Percentiles rank a stretch among this genome's conserved stretches.
Evolutionary conservation across 1,140 invertebrate genomes (phyloP).

Genomic region (Lanistes nyassanus): DNA sequence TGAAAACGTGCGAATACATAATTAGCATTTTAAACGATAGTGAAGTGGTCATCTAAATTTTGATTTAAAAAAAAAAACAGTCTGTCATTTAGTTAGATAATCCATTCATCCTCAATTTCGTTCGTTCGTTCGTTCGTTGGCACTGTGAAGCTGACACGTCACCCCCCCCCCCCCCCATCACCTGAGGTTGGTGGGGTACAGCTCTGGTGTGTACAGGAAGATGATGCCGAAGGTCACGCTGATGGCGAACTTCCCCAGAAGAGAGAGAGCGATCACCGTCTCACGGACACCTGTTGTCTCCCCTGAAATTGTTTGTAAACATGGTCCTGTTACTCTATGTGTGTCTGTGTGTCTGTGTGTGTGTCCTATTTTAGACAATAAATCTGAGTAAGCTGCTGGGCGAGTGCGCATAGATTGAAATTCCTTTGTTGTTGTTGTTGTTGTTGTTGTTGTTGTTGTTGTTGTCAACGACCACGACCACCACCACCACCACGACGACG

Average conservation of each 20-base stretch:
- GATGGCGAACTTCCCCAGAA: slow-evolving; percentile 79
- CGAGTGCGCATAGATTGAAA: neutral
- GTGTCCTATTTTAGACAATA: neutral
- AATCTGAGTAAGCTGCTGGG: neutral
- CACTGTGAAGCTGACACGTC: neutral
- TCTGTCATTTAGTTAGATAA: too few species aligned
- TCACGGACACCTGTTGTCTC: neutral
- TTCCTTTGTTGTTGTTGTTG: neutral
- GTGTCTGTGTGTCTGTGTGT: slow-evolving; percentile 14
- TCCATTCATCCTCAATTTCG: too few species aligned
- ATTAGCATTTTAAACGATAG: too few species aligned
- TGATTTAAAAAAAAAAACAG: too few species aligned
- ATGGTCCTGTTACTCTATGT: too few species aligned
- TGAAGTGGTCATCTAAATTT: too few species aligned
- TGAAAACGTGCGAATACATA: too few species aligned
- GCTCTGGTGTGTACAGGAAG: slow-evolving; percentile 88
- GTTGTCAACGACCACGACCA: neutral
- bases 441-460: too few species aligned
- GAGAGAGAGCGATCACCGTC: slow-evolving; percentile 69
- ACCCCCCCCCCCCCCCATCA: too few species aligned
- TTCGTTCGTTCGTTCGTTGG: too few species aligned
- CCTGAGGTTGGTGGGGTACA: slow-evolving; percentile 71
- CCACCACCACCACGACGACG: neutral
- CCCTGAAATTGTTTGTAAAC: too few species aligned
- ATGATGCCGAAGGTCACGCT: slow-evolving; percentile 85